A percentile compares a stretch with the other conserved stretches of the same genome.
phyloP scores from a whole-genome alignment of 2,113 vertebrate genomes.

The Egretta garzetta region DNA sequence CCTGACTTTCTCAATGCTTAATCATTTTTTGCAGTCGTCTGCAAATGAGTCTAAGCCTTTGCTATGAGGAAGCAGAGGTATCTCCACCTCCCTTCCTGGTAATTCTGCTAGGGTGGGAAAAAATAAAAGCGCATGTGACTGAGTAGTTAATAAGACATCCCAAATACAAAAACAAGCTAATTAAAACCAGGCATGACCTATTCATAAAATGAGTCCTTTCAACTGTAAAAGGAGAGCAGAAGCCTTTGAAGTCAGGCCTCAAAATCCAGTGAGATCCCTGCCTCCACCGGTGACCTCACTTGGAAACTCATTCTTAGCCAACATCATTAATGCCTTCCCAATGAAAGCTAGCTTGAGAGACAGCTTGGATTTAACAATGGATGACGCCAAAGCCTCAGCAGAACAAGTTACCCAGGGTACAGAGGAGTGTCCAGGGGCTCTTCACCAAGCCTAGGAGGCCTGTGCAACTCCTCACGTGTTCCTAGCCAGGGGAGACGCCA shows the following conservation, averaged over 20 bases:
- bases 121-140: conserved; percentile 33
- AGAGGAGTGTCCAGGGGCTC: neutral
- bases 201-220: conserved; percentile 54
- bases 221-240: conserved; percentile 7
- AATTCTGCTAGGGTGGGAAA: conserved; percentile 45
- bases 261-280: neutral
- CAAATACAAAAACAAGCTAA: conserved; percentile 51
- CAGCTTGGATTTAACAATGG: neutral
- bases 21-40: conserved; percentile 50
- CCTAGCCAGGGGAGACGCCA: neutral
- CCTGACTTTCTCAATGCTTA: conserved; percentile 39
- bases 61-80: conserved; percentile 52
- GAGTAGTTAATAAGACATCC: conserved; percentile 27
- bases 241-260: conserved; percentile 59
- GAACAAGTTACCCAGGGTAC: neutral
- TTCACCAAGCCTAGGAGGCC: accelerated
- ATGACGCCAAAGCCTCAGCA: neutral
- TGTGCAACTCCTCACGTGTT: accelerated
- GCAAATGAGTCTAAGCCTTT: conserved; percentile 32
- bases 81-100: conserved; percentile 34
- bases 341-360: neutral
- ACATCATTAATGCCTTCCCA: neutral
- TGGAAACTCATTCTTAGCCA: conserved; percentile 25
- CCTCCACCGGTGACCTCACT: conserved; percentile 16
- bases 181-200: conserved; percentile 63